Evolutionary conservation across 2,888 invertebrate genomes (phyloP), one percentile per base, ranked within the genome.

Genomic region (Strigamia transsilvanica): DNA sequence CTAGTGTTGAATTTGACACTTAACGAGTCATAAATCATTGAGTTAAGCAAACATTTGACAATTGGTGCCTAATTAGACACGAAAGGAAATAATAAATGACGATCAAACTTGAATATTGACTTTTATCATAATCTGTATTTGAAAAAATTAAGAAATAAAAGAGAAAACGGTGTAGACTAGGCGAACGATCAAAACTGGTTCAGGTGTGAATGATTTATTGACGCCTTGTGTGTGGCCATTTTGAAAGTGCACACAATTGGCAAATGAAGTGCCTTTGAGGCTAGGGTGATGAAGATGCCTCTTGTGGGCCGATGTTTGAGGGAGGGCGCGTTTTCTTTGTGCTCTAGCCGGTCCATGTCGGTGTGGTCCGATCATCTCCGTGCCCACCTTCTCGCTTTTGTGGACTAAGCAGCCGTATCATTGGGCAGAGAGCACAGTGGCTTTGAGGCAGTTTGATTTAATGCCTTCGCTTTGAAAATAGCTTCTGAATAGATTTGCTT

Each of bases 321-420:
- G 61, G 61, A 66, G 61, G 61, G 61, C 61, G 61, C 61, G 61
- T 66, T 66, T 66, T 66, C 23, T 66, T 66, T 66, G 61, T 66
- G 61, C 61, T 12, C 61, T 18, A 66, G 61, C 61, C 61, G 61
- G 61, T 66, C 61, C 21, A 66, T 66, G 61, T 66, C 61, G 61
- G 61, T 66, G 61, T 66, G 61, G 61, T 66, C 61, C 61, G 61
- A 66, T 66, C 61, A 66, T 66, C 61, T 66, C 61, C 61, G 61
- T 66, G 61, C 61, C 61, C 61, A 66, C 61, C 61, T 66, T 18
- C 61, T 18, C 61, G 61, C 61, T 66, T 66, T 66, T 66, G 61
- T 66, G 21, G 61, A n/a, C 21, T 66, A 66, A 66, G 61, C 61
- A 66, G 61, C 21, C 61, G 61, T 66, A 66, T 66, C 61, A 66